Evolutionary conservation across 1,140 invertebrate genomes (phyloP).

Genomic region (Heliconius nattereri): DNA sequence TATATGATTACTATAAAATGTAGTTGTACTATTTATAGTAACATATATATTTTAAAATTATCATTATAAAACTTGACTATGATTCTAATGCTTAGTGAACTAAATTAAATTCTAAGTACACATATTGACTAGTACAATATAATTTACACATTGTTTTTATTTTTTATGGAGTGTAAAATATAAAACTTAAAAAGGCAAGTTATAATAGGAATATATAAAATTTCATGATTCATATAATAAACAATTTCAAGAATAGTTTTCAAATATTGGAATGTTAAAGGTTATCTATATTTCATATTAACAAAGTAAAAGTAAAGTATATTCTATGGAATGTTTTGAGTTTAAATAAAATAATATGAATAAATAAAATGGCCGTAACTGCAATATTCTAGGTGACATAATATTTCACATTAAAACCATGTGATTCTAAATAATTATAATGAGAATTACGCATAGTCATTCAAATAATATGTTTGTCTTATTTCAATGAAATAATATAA

Average conservation of each 20-base stretch:
- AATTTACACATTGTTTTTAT: not conserved
- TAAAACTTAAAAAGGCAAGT: not conserved
- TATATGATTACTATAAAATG: too few relatives aligned
- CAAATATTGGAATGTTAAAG: not conserved
- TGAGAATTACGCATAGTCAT: not conserved
- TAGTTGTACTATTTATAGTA: too few relatives aligned
- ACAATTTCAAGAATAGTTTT: not conserved
- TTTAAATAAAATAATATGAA: too few relatives aligned
- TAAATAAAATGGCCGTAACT: too few relatives aligned
- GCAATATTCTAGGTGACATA: too few relatives aligned
- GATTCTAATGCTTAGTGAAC: not conserved
- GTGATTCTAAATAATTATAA: not conserved
- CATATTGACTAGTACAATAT: conserved; percentile 25
- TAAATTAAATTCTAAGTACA: conserved; percentile 15
- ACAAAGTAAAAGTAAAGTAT: not conserved
- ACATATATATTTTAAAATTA: conserved; percentile 11
- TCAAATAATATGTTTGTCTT: not conserved
- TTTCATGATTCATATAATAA: not conserved
- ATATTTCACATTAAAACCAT: too few relatives aligned
- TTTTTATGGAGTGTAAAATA: not conserved
- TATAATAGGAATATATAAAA: conserved; percentile 3
- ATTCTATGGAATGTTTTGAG: not conserved
- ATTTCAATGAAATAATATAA: not conserved
- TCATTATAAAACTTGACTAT: conserved; percentile 25
- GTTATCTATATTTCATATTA: not conserved